Evolutionary conservation across 2,113 vertebrate species (phyloP), one percentile per base, ranked within the genome.

Genomic region (Progne subis): DNA sequence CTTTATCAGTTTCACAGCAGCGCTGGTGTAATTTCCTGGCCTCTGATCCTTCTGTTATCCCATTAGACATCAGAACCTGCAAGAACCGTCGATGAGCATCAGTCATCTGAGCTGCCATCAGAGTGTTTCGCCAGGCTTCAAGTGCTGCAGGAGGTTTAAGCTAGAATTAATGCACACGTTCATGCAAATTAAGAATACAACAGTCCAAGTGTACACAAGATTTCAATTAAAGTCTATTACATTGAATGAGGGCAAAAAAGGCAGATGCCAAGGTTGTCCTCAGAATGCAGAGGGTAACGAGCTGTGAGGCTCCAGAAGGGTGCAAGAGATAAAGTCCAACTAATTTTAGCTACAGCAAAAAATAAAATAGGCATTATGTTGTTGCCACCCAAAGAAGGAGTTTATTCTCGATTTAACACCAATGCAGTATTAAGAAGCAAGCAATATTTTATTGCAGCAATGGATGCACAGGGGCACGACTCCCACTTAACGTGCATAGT

Each of bases 71-170:
- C 88, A 99, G 95, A 59, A 98, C 87, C 81, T 99, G 99, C 7
- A 99, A 95, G 92, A 99, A 99, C 21, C 98, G 97, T 9, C 98
- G 98, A 53, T 99, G 99, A 76, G 98, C 98, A 14, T 99, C 97
- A 0, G 97, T 98, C 98, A 99, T 98, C 60, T 85, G 75, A 29
- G 92, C 94, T 6, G 90, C 82, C 98, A 98, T 99, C 8, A 19
- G 63, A 1, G 20, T 31, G 15, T 4, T 67, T 46, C 70, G 67
- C 85, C 52, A 63, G 77, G n/a, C 39, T 78, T 19, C 60, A 25
- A 32, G 29, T 4, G 82, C 81, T 95, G 70, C 64, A 85, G 68
- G 64, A 83, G 29, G 52, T 10, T 29, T 7, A 57, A 60, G 5
- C 11, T 44, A 25, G 24, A 83, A 75, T 92, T 50, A 92, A 81